Evolutionary conservation across 2,797 vertebrate genomes (phyloP), one percentile per base, ranked within the genome.

Genomic region (Eulemur rubriventer): DNA sequence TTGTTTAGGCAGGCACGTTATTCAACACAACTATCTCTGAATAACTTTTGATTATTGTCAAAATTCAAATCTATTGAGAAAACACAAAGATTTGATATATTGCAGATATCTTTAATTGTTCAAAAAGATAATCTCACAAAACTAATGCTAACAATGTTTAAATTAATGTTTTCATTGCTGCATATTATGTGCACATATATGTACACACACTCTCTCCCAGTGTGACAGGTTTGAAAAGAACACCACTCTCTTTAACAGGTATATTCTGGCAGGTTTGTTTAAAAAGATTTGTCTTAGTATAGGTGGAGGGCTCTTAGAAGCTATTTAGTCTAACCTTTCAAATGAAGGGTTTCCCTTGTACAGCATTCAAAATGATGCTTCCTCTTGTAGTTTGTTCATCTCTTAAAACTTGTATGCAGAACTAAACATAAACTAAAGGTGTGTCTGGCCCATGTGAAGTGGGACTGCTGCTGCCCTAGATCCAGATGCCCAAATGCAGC

Each of bases 121-220:
- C 7, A 65, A 96, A 95, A 96, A 52, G 48, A 55, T 28, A 57
- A 94, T 28, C 24, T 88, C 70, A 69, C 78, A 88, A 84, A 84
- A 72, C 18, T 50, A 95, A 95, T 63, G 83, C 18, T 72, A 35
- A 50, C 48, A 22, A 61, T 88, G 41, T 79, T 91, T 72, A 65
- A 69, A 65, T 18, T 24, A 89, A 57, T 63, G n/a, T 43, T 72
- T 93, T 91, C n/a, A 35, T 8, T 50, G 28, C 24, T 91, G 20
- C 59, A 79, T 6, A 87, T 7, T 41, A 20, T 26, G 11, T 85
- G 9, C 26, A 57, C 9, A 16, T 28, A 46, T 30, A 70, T 46
- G 14, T 1, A 48, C 2, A 87, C 1, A 83, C 33, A 87, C 1
- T 43, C 11, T 17, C 11, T 65, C 46, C 10, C 26, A 61, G 22